A percentile compares a stretch with the other conserved stretches of the same genome.
Conservation (phyloP, 2,888 invertebrate species). For the Ophion slaviceki region DNA sequence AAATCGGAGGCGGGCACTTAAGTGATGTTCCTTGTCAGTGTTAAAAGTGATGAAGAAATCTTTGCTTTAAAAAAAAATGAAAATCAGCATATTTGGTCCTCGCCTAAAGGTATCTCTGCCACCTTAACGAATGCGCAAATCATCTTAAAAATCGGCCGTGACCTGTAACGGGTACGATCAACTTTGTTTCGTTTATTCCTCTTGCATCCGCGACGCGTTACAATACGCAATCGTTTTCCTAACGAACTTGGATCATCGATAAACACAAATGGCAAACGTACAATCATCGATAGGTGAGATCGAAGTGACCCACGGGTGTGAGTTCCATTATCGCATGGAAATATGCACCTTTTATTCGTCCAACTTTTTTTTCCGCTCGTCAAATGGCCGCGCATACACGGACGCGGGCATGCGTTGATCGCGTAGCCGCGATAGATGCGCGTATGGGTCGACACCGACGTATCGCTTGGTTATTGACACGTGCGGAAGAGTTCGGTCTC, state of each 20-base stretch:
- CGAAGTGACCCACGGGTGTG: conserved; percentile 59
- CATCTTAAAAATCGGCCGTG: no score
- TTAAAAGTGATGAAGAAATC: no score
- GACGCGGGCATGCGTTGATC: not conserved
- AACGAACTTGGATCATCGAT: conserved; percentile 22
- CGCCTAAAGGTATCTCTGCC: no score
- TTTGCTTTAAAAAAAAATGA: no score
- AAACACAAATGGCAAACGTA: conserved; percentile 9
- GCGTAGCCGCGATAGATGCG: not conserved
- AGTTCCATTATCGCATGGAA: conserved; percentile 40
- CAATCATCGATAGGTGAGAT: conserved; percentile 41
- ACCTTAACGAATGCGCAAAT: no score
- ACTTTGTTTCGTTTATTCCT: no score
- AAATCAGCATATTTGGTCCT: no score
- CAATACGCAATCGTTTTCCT: conserved; percentile 8
- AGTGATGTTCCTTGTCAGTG: no score
- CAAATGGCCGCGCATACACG: not conserved
- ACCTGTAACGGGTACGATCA: no score
- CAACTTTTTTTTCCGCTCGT: conserved; percentile 19
- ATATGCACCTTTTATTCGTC: conserved; percentile 29
- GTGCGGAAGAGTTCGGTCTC: conserved; percentile 1
- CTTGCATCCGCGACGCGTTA: no score
- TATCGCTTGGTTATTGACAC: conserved; percentile 43
- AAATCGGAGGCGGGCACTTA: no score
- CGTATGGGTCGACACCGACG: not conserved